These are phyloP conservation scores for Alectoris magna DNA, from an alignment of 2,797 vertebrate genomes.

Conservation along the genomic window DNA sequence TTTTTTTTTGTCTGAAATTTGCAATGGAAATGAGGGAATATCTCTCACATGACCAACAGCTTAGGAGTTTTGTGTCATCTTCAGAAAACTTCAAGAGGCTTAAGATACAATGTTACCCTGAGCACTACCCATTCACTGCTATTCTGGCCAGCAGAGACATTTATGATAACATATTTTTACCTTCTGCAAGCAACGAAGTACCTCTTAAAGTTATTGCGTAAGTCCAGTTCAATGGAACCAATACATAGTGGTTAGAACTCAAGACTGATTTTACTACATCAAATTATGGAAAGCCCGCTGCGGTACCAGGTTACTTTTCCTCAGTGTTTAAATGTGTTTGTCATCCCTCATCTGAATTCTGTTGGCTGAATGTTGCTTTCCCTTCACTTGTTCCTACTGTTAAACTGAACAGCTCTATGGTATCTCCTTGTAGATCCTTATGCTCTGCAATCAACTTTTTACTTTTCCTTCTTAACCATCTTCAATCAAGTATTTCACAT, in stretches of 20 bases:
- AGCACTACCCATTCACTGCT: background rate
- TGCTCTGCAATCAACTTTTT: background rate
- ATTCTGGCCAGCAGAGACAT: background rate
- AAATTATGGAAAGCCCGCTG: background rate
- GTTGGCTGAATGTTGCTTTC: background rate
- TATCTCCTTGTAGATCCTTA: background rate
- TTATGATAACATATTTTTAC: background rate
- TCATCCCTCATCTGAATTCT: background rate
- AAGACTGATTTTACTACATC: background rate
- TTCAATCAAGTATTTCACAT: background rate
- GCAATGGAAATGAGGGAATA: background rate
- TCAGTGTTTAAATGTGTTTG: background rate
- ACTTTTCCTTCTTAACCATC: background rate
- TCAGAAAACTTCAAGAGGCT: background rate
- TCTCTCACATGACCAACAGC: background rate
- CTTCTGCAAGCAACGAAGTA: background rate
- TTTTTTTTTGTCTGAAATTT: background rate
- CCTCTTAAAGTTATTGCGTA: background rate
- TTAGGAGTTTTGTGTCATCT: background rate
- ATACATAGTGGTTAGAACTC: background rate
- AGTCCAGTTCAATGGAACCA: background rate
- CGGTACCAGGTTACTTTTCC: background rate
- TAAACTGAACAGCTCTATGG: background rate
- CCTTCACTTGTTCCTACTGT: background rate
- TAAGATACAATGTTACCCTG: background rate